Percentiles rank a stretch among this genome's conserved stretches.
Evolutionary conservation across 1,140 invertebrate species (phyloP).

Genomic region (Drosophila equinoxialis): DNA sequence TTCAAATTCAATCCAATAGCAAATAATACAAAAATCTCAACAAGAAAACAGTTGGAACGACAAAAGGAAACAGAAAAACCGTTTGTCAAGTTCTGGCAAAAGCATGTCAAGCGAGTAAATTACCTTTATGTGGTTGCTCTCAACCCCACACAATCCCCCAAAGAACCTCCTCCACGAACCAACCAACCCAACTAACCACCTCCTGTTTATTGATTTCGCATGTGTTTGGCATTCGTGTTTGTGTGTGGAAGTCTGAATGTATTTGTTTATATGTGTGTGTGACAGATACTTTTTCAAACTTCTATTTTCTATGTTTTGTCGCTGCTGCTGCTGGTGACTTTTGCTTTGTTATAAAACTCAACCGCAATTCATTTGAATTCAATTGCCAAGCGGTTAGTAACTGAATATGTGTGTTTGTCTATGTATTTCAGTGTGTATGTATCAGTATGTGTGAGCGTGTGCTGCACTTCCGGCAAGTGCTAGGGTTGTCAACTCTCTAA

Average conservation of each 20-base stretch:
- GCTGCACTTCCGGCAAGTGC: conserved; percentile 65
- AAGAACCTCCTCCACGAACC: conserved; percentile 5
- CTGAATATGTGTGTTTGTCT: conserved; percentile 19
- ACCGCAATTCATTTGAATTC: conserved; percentile 78
- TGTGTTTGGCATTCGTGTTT: not conserved
- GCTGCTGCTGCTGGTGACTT: conserved; percentile 43
- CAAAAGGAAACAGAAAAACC: conserved; percentile 38
- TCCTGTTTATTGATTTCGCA: conserved; percentile 17
- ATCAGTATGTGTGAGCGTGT: conserved; percentile 34
- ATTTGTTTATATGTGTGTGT: not conserved
- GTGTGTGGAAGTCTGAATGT: not conserved
- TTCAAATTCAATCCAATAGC: conserved; percentile 16
- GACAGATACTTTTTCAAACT: conserved; percentile 16
- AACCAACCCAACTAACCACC: conserved; percentile 5
- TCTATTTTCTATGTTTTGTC: conserved; percentile 1
- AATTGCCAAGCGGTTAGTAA: conserved; percentile 60
- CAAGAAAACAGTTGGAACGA: conserved; percentile 36
- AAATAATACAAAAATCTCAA: conserved; percentile 38
- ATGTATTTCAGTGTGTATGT: conserved; percentile 25
- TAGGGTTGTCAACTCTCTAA: conserved; percentile 36
- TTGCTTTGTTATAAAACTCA: conserved; percentile 58
- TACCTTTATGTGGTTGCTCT: conserved; percentile 56
- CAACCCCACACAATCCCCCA: not conserved
- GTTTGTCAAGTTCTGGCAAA: conserved; percentile 66
- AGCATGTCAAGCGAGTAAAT: conserved; percentile 78